Base-by-base conservation (phyloP, 1,140 invertebrate genomes). In the Temnothorax curvispinosus region DNA sequence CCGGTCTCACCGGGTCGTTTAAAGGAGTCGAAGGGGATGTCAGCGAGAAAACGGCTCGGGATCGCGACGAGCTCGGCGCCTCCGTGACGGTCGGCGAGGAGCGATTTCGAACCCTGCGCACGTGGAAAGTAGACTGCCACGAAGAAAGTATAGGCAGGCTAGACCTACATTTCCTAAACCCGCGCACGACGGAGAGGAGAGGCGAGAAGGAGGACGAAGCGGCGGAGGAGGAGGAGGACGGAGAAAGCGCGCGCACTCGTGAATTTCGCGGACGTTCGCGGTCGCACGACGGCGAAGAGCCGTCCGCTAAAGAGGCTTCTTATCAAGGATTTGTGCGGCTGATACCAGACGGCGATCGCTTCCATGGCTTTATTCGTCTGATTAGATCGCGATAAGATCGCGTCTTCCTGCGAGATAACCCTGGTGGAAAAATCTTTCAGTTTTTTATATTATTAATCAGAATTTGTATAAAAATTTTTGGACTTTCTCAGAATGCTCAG, bases 131-230 rank as follows among this genome's bases (percentile, higher is more conserved):
- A 88, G 77, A 88, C 80, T 85, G 52, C 58, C 62, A 77, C 18
- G 65, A 90, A 90, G 86, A 90, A 90, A 89, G 86, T 71, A 72
- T 89, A 90, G 87, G 76, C 35, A 74, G 50, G 62, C 65, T 56
- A 88, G 80, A 87, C 88, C 85, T 89, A 77, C 44, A 85, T 89
- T 50, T 76, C 54, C 38, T 38, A 58, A 90, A 81, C 84, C 62
- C 27, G 56, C 32, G 11, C 18, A 9, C 52, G 52, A 13, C 41
- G 13, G 6, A 1, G 41, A 15, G 21, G 38, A 8, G n/a, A n/a
- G 41, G 21, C n/a, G 67, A 41, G 38, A 41, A 4, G n/a, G 38
- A 18, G n/a, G 7, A 21, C 6, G 4, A 15, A 0, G 60, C 6
- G 58, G 38, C 2, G n/a, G 64, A 27, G 21, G 69, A 74, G 41